These are phyloP conservation scores for Masnerella sp. DNA, from an alignment of 2,888 invertebrate species.

Conservation along the genomic window DNA sequence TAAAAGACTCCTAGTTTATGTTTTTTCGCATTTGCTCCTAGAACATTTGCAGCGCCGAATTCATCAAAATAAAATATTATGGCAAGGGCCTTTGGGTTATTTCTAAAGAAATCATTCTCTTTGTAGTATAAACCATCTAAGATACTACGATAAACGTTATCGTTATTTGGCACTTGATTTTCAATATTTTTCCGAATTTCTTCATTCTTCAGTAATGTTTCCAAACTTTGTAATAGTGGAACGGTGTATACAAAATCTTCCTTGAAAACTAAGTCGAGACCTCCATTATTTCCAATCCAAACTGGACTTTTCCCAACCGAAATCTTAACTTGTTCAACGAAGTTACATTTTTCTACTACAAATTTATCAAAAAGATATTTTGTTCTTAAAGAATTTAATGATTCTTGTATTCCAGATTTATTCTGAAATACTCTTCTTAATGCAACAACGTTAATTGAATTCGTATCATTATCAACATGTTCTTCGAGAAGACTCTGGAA, in stretches of 20 bases:
- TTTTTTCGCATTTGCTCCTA: neutral
- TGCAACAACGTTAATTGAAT: neutral
- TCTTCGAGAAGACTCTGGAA: too few species aligned
- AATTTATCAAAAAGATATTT: slow-evolving; percentile 9
- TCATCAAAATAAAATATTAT: slow-evolving; percentile 4
- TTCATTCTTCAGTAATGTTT: neutral
- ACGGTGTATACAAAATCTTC: slow-evolving; percentile 40
- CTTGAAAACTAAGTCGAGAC: neutral
- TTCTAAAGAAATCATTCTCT: neutral
- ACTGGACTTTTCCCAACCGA: slow-evolving; percentile 38
- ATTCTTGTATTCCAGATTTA: neutral
- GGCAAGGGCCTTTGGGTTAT: neutral
- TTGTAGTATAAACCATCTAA: slow-evolving; percentile 4
- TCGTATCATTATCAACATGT: too few species aligned
- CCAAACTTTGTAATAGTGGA: slow-evolving; percentile 43
- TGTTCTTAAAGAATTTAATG: neutral
- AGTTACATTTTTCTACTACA: slow-evolving; percentile 9
- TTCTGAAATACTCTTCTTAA: neutral
- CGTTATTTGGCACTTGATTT: slow-evolving; percentile 18
- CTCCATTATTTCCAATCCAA: neutral
- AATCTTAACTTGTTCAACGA: slow-evolving; percentile 39
- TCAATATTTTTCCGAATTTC: slow-evolving; percentile 29
- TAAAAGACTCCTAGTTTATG: slow-evolving; percentile 2
- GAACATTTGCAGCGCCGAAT: neutral
- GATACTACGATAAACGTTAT: neutral